Evolutionary conservation across 1,140 invertebrate species (phyloP), one percentile per base, ranked within the genome.

Genomic region (Sminthurinus signatus): DNA sequence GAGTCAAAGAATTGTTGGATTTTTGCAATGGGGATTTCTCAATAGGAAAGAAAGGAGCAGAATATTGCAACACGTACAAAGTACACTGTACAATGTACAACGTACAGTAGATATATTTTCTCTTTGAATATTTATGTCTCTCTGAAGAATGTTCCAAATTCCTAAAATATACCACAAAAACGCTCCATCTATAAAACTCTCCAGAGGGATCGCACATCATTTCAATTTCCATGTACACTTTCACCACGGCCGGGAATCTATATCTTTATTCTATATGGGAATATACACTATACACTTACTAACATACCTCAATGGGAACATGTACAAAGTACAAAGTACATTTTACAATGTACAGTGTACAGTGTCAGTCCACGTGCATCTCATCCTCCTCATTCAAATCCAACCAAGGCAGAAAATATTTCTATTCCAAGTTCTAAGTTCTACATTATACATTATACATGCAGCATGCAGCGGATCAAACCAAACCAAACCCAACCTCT

Each of bases 91-190:
- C n/a, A n/a, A n/a, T n/a, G n/a, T n/a, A n/a, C n/a, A n/a, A n/a
- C n/a, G n/a, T n/a, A n/a, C n/a, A n/a, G 44, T 19, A 27, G 50
- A 55, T 29, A 5, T 36, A 5, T 36, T 28, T 31, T 56, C 29
- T 42, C 39, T 62, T 62, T 62, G 60, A 62, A 62, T 62, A 62
- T 62, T 62, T 62, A 62, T 62, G 60, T 56, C 19, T 62, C 52
- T 62, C 60, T 56, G 52, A 62, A 62, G 52, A 56, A 62, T 55
- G 55, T 62, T 39, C 51, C 56, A 56, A 62, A 62, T 62, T 62
- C 52, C 51, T 62, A 56, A 62, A 62, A 62, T 62, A 62, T 62
- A 50, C 60, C 60, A 51, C 60, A 62, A 62, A 62, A 43, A 44
- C 60, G 56, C 56, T n/a, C n/a, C n/a, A n/a, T n/a, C n/a, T n/a